These are phyloP conservation scores for Timema podura DNA, from an alignment of 2,888 invertebrate genomes.

Conservation along the genomic window DNA sequence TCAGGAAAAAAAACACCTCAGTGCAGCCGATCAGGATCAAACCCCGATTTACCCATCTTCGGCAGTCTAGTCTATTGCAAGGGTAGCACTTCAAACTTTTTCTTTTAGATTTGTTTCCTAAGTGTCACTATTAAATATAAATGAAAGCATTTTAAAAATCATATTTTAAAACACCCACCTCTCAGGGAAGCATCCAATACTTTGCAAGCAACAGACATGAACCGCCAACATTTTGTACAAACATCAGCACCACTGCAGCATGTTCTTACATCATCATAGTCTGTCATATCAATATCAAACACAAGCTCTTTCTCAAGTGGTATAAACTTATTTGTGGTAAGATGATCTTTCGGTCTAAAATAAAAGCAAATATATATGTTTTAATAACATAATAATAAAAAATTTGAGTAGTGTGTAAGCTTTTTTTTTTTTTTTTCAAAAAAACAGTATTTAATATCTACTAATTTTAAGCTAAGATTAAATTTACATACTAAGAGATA, in stretches of 20 bases:
- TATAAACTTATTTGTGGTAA: slow-evolving; percentile 47
- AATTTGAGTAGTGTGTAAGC: neutral
- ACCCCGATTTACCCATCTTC: no score
- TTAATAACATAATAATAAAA: neutral
- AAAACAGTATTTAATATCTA: neutral
- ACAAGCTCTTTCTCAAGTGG: slow-evolving; percentile 84
- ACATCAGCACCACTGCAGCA: slow-evolving; percentile 90
- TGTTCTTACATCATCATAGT: slow-evolving; percentile 93
- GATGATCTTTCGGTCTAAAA: slow-evolving; percentile 54
- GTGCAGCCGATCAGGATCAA: no score
- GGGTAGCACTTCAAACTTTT: no score
- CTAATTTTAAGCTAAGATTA: slow-evolving; percentile 3
- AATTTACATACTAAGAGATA: no score
- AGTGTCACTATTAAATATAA: neutral
- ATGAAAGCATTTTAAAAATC: neutral
- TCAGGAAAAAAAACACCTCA: no score
- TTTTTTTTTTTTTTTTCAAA: neutral
- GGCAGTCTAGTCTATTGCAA: no score
- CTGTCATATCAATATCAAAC: slow-evolving; percentile 99
- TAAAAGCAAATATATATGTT: neutral
- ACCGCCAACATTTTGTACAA: slow-evolving; percentile 95
- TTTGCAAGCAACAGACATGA: slow-evolving; percentile 89
- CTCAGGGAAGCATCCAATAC: slow-evolving; percentile 81
- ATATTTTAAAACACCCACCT: slow-evolving; percentile 49
- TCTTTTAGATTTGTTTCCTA: neutral